Evolutionary conservation across 2,113 vertebrate genomes (phyloP), one percentile per base, ranked within the genome.

Genomic region (Paradisaea rubra): DNA sequence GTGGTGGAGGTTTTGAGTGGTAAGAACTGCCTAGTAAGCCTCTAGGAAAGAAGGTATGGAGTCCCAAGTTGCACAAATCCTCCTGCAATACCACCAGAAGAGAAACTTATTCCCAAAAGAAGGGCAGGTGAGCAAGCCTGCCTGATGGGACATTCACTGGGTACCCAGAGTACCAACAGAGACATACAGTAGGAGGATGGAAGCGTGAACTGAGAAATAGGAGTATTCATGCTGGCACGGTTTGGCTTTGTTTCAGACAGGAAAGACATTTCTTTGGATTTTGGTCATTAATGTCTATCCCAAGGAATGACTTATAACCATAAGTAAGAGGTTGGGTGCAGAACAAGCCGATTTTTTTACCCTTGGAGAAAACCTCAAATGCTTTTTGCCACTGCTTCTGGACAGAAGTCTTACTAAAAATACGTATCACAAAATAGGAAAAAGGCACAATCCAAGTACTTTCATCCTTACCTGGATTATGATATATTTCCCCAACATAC

Each of bases 401-500:
- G 39, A 76, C 44, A 72, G 33, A 88, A 72, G 28, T 84, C 54
- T 88, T 59, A 60, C 44, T 84, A 41, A 83, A 53, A 57, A 81
- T 41, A 39, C 2, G 0, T 39, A 44, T 13, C 30, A 84, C 11
- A 12, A 50, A 86, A 86, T 4, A 63, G 22, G 42, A 23, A 41
- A 60, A 60, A 73, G 41, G 19, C 27, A 45, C 7, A 30, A 41
- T 25, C 17, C 66, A 69, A 96, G 85, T 70, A 81, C 57, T 91
- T 87, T 90, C 74, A 96, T 89, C 83, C 93, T 91, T 98, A 99
- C 99, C 99, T 98, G 98, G 97, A 97, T 98, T 98, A 96, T 99
- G 98, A 97, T 99, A 99, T 81, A 98, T 98, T 91, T 98, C 98
- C 71, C 98, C 98, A 93, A 99, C 98, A 94, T 99, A 99, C 96